phyloP scores from a whole-genome alignment of 2,113 vertebrate species.

The Archilochus colubris region DNA sequence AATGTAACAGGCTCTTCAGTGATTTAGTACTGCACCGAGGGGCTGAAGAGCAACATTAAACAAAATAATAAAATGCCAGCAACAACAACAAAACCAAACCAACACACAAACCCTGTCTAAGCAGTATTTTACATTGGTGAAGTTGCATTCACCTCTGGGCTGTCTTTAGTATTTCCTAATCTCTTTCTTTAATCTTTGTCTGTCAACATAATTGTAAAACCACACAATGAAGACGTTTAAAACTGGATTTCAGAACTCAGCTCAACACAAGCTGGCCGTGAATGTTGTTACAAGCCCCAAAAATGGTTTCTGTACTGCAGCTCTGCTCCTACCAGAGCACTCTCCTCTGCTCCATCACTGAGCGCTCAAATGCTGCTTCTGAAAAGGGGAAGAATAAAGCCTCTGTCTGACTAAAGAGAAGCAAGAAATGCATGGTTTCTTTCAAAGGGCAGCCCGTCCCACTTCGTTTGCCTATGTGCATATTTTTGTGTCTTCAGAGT shows the following conservation, averaged over 20 bases:
- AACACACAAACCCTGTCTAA: background rate
- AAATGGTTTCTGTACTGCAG: background rate
- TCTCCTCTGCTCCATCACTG: background rate
- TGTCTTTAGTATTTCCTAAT: background rate
- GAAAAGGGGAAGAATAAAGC: constrained; percentile 39
- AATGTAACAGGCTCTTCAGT: background rate
- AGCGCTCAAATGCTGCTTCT: background rate
- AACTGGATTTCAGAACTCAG: background rate
- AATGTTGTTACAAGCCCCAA: background rate
- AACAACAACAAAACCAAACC: background rate
- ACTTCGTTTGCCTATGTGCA: background rate
- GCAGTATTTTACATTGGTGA: background rate
- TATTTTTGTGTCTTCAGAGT: background rate
- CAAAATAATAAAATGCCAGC: background rate
- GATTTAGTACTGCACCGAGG: background rate
- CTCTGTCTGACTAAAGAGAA: constrained; percentile 10
- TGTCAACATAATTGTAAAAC: background rate
- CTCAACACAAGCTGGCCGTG: background rate
- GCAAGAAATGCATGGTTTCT: background rate
- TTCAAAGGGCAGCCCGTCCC: background rate
- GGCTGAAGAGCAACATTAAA: background rate
- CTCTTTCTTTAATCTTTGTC: background rate
- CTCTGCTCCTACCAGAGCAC: background rate
- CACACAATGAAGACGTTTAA: background rate
- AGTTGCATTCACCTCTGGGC: background rate